Evolutionary conservation across 92 coral and sea anemone species (phyloP), one percentile per base, ranked within the genome.

Genomic region (Zoanthus sansibaricus): DNA sequence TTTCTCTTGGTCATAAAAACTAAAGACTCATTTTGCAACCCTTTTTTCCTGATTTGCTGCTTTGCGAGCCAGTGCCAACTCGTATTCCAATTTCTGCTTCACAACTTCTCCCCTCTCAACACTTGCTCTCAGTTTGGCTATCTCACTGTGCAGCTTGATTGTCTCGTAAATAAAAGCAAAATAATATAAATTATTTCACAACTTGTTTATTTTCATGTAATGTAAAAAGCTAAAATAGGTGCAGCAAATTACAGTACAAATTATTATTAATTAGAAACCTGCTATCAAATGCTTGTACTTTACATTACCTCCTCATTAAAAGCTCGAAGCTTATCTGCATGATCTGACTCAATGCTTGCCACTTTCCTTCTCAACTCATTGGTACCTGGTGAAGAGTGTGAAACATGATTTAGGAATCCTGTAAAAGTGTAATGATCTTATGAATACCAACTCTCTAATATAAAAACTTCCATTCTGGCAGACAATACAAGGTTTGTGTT

Each of bases 61-160:
- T 73, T 93, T 95, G 90, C 91, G 91, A 5, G 97, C 96, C 73
- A 97, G 83, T 5, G 99, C 92, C 76, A 97, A 82, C 67, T 97
- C 99, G 77, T 97, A 97, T 72, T 95, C 99, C 32, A 97, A 92
- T 87, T 97, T 97, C 75, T 97, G 99, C 84, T 96, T 94, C 58
- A 92, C 93, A 17, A 96, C 94, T 86, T 97, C 99, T 0, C 99
- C 99, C 80, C 98, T 93, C 85, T 97, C 99, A 70, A 95, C 91
- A 31, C 94, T 83, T 13, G 99, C 93, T 42, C 98, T 92, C 46
- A 95, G 32, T 64, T 94, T 90, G 17, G 98, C 99, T 76, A 95
- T 67, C 86, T 95, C 94, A 78, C 98, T 92, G n/a, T 95, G 98
- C 10, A 97, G 73, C 70, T 86, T 91, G 88, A 94, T 95, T 18